phyloP scores from a whole-genome alignment of 2,888 invertebrate genomes.

The Myopa tessellatipennis region DNA sequence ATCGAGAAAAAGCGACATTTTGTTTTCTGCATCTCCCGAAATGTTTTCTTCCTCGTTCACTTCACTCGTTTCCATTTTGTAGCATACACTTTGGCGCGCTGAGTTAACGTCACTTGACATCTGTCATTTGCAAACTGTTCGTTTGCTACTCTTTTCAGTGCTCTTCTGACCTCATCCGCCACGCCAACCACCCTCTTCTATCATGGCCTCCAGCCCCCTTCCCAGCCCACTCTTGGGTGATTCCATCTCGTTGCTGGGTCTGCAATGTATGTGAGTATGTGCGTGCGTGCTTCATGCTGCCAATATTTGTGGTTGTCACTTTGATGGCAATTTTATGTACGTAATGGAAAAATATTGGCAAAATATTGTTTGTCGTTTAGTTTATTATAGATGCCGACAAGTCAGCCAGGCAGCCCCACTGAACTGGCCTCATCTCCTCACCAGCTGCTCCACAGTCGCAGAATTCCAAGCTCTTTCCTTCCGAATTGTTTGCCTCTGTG shows the following conservation, averaged over 20 bases:
- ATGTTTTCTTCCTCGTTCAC: not conserved
- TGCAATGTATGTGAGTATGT: not conserved
- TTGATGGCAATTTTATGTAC: slow-evolving; percentile 36
- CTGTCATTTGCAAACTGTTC: slow-evolving; percentile 62
- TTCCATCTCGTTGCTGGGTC: not conserved
- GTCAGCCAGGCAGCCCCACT: not conserved
- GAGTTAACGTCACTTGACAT: slow-evolving; percentile 65
- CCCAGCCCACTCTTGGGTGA: not conserved
- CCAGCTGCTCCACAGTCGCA: not conserved
- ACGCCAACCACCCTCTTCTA: not conserved
- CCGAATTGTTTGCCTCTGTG: not conserved
- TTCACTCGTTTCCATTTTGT: not conserved
- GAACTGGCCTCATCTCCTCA: not conserved
- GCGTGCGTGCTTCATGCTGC: slow-evolving; percentile 2
- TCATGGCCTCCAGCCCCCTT: not conserved
- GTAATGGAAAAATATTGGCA: slow-evolving; percentile 38
- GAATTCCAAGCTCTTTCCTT: slow-evolving; percentile 13
- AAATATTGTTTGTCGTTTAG: slow-evolving; percentile 39
- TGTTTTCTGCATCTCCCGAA: slow-evolving; percentile 8
- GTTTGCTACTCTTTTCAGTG: not conserved
- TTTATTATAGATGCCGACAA: slow-evolving; percentile 16
- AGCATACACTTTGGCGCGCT: slow-evolving; percentile 56
- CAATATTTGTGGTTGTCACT: slow-evolving; percentile 30
- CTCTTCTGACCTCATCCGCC: not conserved
- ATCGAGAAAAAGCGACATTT: not conserved